Conservation (phyloP, 2,888 invertebrate genomes). For the Pheosia tremula region DNA sequence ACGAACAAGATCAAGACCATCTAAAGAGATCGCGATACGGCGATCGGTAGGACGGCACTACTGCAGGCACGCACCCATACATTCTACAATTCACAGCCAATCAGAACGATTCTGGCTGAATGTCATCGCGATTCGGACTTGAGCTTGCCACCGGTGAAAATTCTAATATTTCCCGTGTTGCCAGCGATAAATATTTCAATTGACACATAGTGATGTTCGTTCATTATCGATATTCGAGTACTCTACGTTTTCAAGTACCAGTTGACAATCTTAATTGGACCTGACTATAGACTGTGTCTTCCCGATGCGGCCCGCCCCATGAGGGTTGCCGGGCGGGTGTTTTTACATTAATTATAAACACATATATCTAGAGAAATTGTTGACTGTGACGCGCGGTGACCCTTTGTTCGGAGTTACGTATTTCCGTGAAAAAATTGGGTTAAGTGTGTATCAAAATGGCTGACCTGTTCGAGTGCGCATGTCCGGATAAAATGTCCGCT, state of each 20-base stretch:
- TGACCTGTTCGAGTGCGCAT: constrained; percentile 58
- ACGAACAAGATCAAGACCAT: constrained; percentile 91
- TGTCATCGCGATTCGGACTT: constrained; percentile 24
- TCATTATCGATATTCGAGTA: background rate
- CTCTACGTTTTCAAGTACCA: constrained; percentile 13
- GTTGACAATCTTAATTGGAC: constrained; percentile 30
- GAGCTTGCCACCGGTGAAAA: constrained; percentile 39
- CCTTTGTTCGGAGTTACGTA: constrained; percentile 66
- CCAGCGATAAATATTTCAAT: constrained; percentile 38
- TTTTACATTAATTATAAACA: constrained; percentile 63
- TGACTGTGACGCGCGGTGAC: constrained; percentile 64
- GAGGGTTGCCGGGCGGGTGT: constrained; percentile 46
- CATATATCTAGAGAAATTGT: constrained; percentile 47
- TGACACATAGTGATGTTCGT: constrained; percentile 40
- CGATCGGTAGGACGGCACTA: constrained; percentile 80
- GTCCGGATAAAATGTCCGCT: constrained; percentile 68
- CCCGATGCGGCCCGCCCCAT: constrained; percentile 49
- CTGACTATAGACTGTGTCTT: constrained; percentile 52
- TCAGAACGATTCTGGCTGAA: constrained; percentile 7
- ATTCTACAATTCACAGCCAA: constrained; percentile 45
- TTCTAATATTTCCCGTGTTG: constrained; percentile 39
- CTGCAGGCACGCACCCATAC: constrained; percentile 82
- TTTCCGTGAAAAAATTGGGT: constrained; percentile 64
- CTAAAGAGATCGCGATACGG: constrained; percentile 80
- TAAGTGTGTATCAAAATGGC: constrained; percentile 79